Percentiles rank a stretch among this genome's conserved stretches.
Evolutionary conservation across 2,113 vertebrate species (phyloP).

Genomic region (Cisticola juncidis): DNA sequence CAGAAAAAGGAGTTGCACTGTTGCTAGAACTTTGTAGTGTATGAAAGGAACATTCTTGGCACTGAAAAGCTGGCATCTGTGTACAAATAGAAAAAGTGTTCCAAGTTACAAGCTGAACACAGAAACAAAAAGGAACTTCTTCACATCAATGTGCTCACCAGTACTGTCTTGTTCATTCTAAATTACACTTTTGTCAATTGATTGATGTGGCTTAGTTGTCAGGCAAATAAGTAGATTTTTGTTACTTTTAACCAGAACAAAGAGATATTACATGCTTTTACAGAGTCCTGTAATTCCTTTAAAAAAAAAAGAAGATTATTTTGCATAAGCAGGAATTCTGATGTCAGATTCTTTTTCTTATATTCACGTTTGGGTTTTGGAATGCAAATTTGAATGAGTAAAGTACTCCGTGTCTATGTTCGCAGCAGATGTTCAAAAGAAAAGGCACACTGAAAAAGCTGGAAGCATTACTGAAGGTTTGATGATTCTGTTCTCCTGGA

Average conservation of each 20-base stretch:
- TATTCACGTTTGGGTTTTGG: neutral
- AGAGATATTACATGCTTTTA: neutral
- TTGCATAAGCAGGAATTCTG: neutral
- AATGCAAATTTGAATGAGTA: conserved; percentile 18
- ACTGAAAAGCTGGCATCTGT: neutral
- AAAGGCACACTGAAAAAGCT: neutral
- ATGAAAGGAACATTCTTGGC: conserved; percentile 19
- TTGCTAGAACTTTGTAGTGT: neutral
- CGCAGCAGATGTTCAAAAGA: conserved; percentile 25
- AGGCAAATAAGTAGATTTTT: neutral
- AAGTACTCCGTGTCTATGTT: neutral
- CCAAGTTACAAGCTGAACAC: neutral
- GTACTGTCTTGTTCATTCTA: neutral
- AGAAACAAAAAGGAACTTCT: neutral
- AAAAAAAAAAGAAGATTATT: neutral
- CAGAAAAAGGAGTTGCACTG: neutral
- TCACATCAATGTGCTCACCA: neutral
- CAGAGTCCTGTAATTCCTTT: neutral
- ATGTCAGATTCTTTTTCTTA: neutral
- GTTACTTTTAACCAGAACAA: neutral
- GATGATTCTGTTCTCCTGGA: neutral
- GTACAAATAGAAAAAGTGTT: conserved; percentile 1
- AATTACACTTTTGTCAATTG: neutral
- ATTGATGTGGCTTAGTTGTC: neutral
- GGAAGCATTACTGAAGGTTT: neutral